A percentile compares a stretch with the other conserved stretches of the same genome.
These are phyloP conservation scores for Epsilonema sp. DNA, from an alignment of 2,888 invertebrate genomes.

Conservation along the genomic window DNA sequence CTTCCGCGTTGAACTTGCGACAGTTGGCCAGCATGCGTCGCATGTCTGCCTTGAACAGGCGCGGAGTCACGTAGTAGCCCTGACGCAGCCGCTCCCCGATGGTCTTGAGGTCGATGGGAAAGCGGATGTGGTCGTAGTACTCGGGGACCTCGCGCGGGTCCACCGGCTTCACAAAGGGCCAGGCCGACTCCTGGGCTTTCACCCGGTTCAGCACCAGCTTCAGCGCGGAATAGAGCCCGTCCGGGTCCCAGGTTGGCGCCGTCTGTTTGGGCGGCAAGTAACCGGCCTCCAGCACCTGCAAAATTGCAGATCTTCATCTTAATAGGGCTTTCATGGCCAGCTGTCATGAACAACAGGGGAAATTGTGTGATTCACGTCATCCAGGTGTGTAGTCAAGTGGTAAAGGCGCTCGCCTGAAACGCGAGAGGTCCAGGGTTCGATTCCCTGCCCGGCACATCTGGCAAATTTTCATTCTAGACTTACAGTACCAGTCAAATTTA, in stretches of 20 bases:
- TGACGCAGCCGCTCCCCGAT: conserved; percentile 63
- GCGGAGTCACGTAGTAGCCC: conserved; percentile 52
- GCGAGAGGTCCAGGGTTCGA: too few relatives aligned
- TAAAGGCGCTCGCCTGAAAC: too few relatives aligned
- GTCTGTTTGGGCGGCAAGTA: conserved; percentile 43
- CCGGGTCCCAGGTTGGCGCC: conserved; percentile 22
- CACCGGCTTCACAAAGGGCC: conserved; percentile 79
- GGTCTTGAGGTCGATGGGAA: conserved; percentile 77
- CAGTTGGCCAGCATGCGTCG: conserved; percentile 86
- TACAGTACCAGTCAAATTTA: too few relatives aligned
- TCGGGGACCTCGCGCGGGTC: conserved; percentile 73
- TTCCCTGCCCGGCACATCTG: too few relatives aligned
- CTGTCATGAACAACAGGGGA: too few relatives aligned
- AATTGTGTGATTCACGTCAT: too few relatives aligned
- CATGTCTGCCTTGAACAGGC: conserved; percentile 83
- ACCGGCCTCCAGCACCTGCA: conserved; percentile 46
- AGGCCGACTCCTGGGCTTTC: conserved; percentile 62
- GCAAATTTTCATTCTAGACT: too few relatives aligned
- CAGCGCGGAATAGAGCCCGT: conserved; percentile 30
- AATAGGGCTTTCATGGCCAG: conserved; percentile 49
- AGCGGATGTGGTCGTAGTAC: conserved; percentile 88
- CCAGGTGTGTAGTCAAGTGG: too few relatives aligned
- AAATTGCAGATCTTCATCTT: conserved; percentile 23
- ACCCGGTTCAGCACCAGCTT: conserved; percentile 33
- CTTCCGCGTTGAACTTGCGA: conserved; percentile 67